Percentiles rank a stretch among this genome's conserved stretches.
phyloP scores from a whole-genome alignment of 2,113 vertebrate genomes.

The Thymallus thymallus region DNA sequence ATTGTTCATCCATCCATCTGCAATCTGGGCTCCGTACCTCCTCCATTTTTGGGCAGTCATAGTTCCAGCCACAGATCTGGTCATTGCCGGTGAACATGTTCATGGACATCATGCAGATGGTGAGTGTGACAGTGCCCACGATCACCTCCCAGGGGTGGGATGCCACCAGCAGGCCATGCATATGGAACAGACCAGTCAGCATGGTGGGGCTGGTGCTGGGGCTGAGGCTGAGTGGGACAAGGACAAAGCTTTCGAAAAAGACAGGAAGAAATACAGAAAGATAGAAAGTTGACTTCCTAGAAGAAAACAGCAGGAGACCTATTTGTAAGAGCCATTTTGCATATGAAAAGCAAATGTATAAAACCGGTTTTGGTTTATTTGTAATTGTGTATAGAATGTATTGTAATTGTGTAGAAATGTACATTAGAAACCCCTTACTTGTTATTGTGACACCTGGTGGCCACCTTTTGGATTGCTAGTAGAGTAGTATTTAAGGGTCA shows the following conservation, averaged over 20 bases:
- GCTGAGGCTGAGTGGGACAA: constrained; percentile 1
- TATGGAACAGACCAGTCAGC: constrained; percentile 85
- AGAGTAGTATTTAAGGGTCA: too few relatives aligned
- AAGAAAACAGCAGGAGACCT: too few relatives aligned
- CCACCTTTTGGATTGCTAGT: too few relatives aligned
- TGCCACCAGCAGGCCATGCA: constrained; percentile 90
- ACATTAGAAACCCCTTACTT: too few relatives aligned
- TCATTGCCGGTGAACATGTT: constrained; percentile 94
- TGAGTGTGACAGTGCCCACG: constrained; percentile 89
- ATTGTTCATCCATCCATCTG: not conserved
- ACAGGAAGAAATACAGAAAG: not conserved
- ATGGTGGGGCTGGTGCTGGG: constrained; percentile 67
- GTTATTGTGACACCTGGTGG: too few relatives aligned
- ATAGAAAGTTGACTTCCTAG: too few relatives aligned
- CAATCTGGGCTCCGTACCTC: constrained; percentile 79
- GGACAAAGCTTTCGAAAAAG: not conserved
- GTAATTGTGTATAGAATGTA: too few relatives aligned
- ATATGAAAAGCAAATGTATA: too few relatives aligned
- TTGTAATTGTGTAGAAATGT: too few relatives aligned
- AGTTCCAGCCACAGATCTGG: constrained; percentile 94
- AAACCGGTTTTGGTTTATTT: too few relatives aligned
- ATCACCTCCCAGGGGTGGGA: constrained; percentile 96
- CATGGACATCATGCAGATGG: constrained; percentile 96
- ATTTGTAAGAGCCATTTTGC: too few relatives aligned
- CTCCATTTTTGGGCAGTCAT: constrained; percentile 88